A percentile compares a stretch with the other conserved stretches of the same genome.
Evolutionary conservation across 2,113 vertebrate genomes (phyloP).

Genomic region (Ptilonorhynchus violaceus): DNA sequence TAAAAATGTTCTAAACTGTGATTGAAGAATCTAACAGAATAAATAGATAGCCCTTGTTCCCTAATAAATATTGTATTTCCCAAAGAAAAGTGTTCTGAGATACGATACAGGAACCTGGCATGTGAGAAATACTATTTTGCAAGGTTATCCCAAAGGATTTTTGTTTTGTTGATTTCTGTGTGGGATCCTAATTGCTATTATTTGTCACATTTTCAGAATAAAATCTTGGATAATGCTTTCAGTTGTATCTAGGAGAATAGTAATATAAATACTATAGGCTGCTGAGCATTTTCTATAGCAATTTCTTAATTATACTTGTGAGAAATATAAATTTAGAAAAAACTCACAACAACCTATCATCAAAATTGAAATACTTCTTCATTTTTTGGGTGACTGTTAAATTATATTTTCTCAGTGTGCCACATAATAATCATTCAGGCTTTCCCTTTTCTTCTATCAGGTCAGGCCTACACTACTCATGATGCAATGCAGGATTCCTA

Average conservation of each 20-base stretch:
- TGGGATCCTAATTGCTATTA: not conserved
- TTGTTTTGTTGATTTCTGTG: not conserved
- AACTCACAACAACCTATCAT: not conserved
- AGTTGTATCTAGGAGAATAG: not conserved
- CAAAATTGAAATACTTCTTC: not conserved
- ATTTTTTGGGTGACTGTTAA: not conserved
- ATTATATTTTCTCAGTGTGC: not conserved
- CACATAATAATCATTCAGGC: not conserved
- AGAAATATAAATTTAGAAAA: not conserved
- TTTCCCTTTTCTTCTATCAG: not conserved
- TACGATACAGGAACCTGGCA: not conserved
- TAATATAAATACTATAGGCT: not conserved
- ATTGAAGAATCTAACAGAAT: not conserved
- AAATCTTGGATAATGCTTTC: not conserved
- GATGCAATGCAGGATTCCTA: not conserved
- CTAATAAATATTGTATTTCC: not conserved
- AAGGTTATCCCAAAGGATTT: not conserved
- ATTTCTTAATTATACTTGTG: not conserved
- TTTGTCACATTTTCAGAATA: not conserved
- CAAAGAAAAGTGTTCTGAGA: not conserved
- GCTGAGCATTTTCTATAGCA: not conserved
- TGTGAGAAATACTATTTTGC: not conserved
- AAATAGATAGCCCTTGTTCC: not conserved
- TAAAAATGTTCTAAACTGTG: not conserved
- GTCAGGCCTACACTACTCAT: not conserved